Evolutionary conservation across 1,140 invertebrate species (phyloP).

Genomic region (Gryon sp.): DNA sequence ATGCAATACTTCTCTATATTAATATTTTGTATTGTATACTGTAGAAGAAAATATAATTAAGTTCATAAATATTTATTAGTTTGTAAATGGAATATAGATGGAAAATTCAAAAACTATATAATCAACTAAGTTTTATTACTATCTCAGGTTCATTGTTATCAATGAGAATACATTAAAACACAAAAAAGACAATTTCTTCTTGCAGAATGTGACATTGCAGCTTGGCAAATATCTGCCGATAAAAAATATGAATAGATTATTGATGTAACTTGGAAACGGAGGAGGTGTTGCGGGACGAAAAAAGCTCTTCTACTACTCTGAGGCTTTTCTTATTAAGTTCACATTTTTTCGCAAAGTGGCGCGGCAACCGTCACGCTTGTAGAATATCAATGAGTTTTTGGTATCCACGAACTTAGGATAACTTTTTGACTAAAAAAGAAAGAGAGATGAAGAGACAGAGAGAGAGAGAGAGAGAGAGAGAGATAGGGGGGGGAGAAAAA

Average conservation of each 20-base stretch:
- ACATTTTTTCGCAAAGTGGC: constrained; percentile 78
- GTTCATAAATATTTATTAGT: no score
- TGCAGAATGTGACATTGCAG: constrained; percentile 32
- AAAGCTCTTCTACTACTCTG: constrained; percentile 74
- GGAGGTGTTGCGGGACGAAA: constrained; percentile 63
- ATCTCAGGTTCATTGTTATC: no score
- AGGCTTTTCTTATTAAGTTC: constrained; percentile 80
- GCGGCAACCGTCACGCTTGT: constrained; percentile 64
- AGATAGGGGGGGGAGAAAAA: no score
- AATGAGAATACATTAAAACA: constrained; percentile 12
- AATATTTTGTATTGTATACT: no score
- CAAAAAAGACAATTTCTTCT: constrained; percentile 34
- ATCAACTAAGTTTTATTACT: no score
- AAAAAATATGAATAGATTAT: constrained; percentile 68
- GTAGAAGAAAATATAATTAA: no score
- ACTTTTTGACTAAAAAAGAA: constrained; percentile 36
- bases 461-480: no score
- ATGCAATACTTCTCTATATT: no score
- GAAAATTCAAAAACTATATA: no score
- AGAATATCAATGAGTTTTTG: constrained; percentile 77
- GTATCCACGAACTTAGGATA: constrained; percentile 31
- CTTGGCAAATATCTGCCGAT: constrained; percentile 51
- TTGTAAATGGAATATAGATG: no score
- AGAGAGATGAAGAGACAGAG: not conserved
- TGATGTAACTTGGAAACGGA: constrained; percentile 46